A percentile compares a stretch with the other conserved stretches of the same genome.
These are phyloP conservation scores for Conistra vaccinii DNA, from an alignment of 2,888 invertebrate species.

Conservation along the genomic window DNA sequence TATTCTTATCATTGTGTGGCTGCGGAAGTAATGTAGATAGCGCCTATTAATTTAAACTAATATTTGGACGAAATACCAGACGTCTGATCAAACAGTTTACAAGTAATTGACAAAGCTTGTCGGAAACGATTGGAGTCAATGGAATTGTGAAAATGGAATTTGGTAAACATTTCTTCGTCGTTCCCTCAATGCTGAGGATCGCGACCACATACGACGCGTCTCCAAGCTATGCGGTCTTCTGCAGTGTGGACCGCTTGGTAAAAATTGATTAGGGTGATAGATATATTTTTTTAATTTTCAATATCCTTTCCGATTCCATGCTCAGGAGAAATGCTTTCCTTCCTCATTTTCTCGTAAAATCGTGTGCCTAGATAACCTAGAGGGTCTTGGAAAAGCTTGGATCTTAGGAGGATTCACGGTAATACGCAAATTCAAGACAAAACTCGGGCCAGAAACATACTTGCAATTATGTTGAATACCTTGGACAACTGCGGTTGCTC, in stretches of 20 bases:
- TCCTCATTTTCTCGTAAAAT: neutral
- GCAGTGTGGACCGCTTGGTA: too few relatives aligned
- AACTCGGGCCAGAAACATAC: neutral
- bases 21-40: constrained; percentile 79
- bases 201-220: too few relatives aligned
- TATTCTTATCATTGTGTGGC: constrained; percentile 79
- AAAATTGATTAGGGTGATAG: neutral
- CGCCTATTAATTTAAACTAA: constrained; percentile 63
- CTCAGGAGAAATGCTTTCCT: neutral
- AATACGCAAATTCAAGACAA: neutral
- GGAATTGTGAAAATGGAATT: constrained; percentile 16
- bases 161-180: constrained; percentile 4
- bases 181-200: too few relatives aligned
- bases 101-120: constrained; percentile 60
- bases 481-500: constrained; percentile 22
- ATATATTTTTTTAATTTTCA: neutral
- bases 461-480: neutral
- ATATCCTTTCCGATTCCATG: neutral
- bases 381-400: neutral
- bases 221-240: too few relatives aligned
- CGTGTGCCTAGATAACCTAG: neutral
- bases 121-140: constrained; percentile 32
- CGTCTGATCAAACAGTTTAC: constrained; percentile 54
- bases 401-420: too few relatives aligned
- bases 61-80: constrained; percentile 59